phyloP scores from a whole-genome alignment of 2,113 vertebrate species.

The Aplodontia rufa region DNA sequence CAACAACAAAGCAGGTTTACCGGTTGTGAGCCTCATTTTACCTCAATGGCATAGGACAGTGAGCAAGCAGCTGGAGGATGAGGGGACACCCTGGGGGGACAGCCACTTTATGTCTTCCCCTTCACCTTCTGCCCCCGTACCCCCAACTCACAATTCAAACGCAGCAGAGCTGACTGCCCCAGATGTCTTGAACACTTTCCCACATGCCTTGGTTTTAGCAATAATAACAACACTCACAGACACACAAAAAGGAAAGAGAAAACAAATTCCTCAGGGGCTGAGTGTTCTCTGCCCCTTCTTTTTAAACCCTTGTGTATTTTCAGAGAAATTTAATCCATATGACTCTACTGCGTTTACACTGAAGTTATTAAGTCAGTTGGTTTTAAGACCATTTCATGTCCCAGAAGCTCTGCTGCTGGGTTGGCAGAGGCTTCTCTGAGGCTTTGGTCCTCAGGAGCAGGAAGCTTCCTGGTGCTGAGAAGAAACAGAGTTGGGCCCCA shows the following conservation, averaged over 20 bases:
- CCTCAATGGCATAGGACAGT: fast-evolving
- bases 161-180: background rate
- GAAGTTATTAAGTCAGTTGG: background rate
- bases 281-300: constrained; percentile 13
- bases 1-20: background rate
- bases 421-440: background rate
- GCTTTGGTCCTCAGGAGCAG: background rate
- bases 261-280: constrained; percentile 52
- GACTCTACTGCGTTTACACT: background rate
- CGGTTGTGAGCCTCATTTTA: background rate
- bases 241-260: constrained; percentile 41
- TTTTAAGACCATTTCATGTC: background rate
- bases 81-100: background rate
- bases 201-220: background rate
- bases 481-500: background rate
- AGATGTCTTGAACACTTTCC: constrained; percentile 54
- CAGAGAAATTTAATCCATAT: constrained; percentile 67
- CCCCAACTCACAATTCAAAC: background rate
- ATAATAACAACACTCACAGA: background rate
- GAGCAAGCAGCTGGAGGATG: background rate
- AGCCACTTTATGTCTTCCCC: background rate
- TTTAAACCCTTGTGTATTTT: constrained; percentile 43
- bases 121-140: background rate
- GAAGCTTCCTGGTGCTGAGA: constrained; percentile 34
- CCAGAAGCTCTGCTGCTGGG: background rate